phyloP scores from a whole-genome alignment of 2,113 vertebrate species.

The Pluvianellus socialis region DNA sequence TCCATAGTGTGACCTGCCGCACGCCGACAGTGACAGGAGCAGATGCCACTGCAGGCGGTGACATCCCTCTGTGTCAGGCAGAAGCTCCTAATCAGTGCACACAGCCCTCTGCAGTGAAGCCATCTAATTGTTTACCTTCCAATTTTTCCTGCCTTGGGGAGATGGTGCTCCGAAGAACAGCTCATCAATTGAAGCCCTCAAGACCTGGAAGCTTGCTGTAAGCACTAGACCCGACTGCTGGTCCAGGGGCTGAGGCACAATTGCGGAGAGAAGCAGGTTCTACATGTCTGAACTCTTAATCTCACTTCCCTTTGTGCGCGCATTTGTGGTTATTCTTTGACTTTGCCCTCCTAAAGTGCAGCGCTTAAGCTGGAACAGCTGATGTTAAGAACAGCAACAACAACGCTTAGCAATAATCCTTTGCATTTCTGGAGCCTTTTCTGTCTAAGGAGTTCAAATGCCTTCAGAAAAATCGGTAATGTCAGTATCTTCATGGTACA shows the following conservation, averaged over 20 bases:
- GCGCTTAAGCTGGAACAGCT: background rate
- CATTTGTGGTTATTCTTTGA: background rate
- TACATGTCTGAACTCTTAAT: background rate
- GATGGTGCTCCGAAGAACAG: constrained; percentile 20
- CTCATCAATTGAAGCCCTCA: constrained; percentile 1
- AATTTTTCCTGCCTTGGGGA: constrained; percentile 43
- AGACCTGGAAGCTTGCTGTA: constrained; percentile 15
- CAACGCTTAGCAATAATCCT: background rate
- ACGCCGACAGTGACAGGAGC: constrained; percentile 23
- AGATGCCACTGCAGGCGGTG: constrained; percentile 50
- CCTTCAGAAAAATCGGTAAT: background rate
- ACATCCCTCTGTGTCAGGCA: constrained; percentile 23
- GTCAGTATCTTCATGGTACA: background rate
- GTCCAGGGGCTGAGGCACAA: background rate
- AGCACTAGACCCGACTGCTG: background rate
- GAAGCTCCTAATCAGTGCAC: constrained; percentile 31
- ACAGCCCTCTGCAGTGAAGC: background rate
- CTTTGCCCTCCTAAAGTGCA: background rate
- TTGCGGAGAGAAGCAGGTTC: background rate
- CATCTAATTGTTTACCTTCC: constrained; percentile 52
- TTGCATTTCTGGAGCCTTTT: background rate
- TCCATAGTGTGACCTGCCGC: constrained; percentile 10
- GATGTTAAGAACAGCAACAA: constrained; percentile 5
- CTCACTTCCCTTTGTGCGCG: background rate
- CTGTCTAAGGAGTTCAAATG: background rate